Conservation (phyloP, 2,113 vertebrate species). For the Sceloporus undulatus region DNA sequence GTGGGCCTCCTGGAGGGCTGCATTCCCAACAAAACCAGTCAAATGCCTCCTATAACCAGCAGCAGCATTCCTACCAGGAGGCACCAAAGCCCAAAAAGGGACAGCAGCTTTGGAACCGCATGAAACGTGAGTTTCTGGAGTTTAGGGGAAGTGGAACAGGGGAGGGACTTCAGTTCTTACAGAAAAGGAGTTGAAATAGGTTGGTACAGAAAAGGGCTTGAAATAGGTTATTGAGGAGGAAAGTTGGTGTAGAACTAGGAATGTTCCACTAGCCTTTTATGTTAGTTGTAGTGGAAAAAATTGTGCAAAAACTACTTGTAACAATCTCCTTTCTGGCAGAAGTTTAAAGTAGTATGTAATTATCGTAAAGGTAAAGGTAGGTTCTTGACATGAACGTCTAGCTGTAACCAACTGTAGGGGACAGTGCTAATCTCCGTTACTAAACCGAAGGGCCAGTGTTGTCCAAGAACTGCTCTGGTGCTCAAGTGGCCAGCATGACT, state of each 20-base stretch:
- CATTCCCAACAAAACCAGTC: constrained; percentile 78
- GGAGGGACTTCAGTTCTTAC: not conserved
- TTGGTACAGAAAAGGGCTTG: too few species aligned
- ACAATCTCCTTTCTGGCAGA: not conserved
- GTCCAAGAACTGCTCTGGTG: too few species aligned
- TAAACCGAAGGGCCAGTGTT: too few species aligned
- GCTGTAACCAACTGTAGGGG: too few species aligned
- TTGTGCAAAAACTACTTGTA: not conserved
- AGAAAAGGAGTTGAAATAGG: not conserved
- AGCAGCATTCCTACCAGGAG: constrained; percentile 77
- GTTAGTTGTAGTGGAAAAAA: not conserved
- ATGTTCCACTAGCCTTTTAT: not conserved
- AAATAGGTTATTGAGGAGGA: not conserved
- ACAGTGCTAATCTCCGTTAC: too few species aligned
- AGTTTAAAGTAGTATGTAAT: not conserved
- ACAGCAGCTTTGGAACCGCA: constrained; percentile 89
- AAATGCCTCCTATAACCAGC: constrained; percentile 77
- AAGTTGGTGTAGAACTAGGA: not conserved
- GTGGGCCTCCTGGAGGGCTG: constrained; percentile 50
- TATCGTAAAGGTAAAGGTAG: too few species aligned
- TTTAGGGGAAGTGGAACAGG: too few species aligned
- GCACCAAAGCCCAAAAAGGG: constrained; percentile 76
- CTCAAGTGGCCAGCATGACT: too few species aligned
- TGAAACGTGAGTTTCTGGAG: constrained; percentile 74
- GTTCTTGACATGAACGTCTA: too few species aligned